Conservation (phyloP, 2,113 vertebrate genomes). For the Sigmodon hispidus region DNA sequence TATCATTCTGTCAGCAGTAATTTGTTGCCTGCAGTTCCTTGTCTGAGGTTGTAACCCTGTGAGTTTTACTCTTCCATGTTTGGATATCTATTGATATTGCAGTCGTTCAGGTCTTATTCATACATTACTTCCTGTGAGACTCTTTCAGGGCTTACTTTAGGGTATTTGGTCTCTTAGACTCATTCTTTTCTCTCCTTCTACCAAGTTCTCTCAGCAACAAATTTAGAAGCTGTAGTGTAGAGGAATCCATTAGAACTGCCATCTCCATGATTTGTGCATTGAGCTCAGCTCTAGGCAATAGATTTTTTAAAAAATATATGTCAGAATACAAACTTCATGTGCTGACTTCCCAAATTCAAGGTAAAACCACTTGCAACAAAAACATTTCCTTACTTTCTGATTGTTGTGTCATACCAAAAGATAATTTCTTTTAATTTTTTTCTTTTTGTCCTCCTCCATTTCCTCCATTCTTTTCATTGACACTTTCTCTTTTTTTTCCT, state of each 20-base stretch:
- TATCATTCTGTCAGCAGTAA: background rate
- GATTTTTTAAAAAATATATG: background rate
- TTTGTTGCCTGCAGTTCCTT: background rate
- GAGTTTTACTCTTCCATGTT: background rate
- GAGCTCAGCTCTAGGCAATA: background rate
- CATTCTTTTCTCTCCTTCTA: background rate
- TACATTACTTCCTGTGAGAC: background rate
- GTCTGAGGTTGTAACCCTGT: too few species aligned
- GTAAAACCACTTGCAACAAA: background rate
- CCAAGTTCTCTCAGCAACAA: background rate
- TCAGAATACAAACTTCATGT: background rate
- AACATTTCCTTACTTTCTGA: background rate
- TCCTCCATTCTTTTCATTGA: too few species aligned
- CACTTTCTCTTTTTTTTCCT: too few species aligned
- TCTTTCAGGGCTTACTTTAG: background rate
- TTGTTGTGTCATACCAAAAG: background rate
- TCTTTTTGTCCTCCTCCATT: fast-evolving
- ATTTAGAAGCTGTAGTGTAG: background rate
- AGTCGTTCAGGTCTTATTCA: background rate
- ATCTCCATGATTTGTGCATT: background rate
- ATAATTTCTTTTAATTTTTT: background rate
- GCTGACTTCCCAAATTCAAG: background rate
- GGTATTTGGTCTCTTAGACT: too few species aligned
- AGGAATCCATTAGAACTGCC: too few species aligned
- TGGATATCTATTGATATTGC: background rate